Evolutionary conservation across 1,140 invertebrate species (phyloP).

Genomic region (Nasonia vitripennis): DNA sequence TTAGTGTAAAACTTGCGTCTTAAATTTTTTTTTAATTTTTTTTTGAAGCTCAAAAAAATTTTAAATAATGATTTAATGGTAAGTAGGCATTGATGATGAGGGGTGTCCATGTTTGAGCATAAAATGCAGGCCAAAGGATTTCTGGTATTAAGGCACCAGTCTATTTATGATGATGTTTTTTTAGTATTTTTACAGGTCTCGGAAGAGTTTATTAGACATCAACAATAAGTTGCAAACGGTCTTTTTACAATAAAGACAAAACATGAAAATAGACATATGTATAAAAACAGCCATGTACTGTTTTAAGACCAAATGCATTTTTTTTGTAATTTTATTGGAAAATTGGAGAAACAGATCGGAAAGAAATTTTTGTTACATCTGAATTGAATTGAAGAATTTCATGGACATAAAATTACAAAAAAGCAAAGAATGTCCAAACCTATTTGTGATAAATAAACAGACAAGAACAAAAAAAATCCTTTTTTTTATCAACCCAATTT

Average conservation of each 20-base stretch:
- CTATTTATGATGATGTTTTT: constrained; percentile 39
- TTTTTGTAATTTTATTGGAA: constrained; percentile 35
- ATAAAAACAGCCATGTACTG: background rate
- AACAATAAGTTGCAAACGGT: constrained; percentile 27
- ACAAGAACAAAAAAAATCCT: background rate
- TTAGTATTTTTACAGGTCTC: constrained; percentile 58
- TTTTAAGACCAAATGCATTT: constrained; percentile 17
- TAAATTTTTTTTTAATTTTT: constrained; percentile 11
- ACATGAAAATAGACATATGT: constrained; percentile 24
- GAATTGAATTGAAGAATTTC: background rate
- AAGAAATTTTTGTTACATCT: constrained; percentile 2
- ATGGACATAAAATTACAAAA: background rate
- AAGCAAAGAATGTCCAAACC: constrained; percentile 10
- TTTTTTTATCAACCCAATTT: constrained; percentile 9
- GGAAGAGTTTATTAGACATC: constrained; percentile 52
- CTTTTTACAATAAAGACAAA: background rate
- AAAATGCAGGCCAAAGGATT: constrained; percentile 29
- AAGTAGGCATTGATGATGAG: constrained; percentile 10
- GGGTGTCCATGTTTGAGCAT: constrained; percentile 39
- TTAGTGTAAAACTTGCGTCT: background rate
- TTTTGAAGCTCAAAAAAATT: constrained; percentile 6
- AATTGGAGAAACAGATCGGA: constrained; percentile 6
- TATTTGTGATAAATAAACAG: constrained; percentile 28
- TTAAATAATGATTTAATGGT: constrained; percentile 38
- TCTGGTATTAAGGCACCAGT: constrained; percentile 54